Evolutionary conservation across 2,113 vertebrate genomes (phyloP), one percentile per base, ranked within the genome.

Genomic region (Gyps fulvus): DNA sequence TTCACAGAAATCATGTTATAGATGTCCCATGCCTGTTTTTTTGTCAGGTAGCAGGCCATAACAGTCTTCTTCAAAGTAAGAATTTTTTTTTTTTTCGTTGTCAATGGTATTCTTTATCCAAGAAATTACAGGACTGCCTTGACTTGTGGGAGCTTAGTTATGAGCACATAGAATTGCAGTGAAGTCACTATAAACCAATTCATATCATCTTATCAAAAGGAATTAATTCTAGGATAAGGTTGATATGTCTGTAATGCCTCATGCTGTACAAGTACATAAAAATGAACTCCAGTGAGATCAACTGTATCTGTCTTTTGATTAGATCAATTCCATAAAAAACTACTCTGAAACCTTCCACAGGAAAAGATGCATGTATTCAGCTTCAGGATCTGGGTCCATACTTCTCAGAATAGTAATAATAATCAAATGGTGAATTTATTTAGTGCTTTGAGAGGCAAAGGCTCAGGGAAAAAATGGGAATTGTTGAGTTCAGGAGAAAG

Each of bases 171-270:
- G 34, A 85, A 65, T 71, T 57, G 8, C 38, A 69, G 10, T 58
- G n/a, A 93, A 88, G 43, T 83, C 21, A 38, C 32, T 70, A 78
- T 76, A 95, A 62, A 54, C 26, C 38, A 73, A 62, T 84, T 69
- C 50, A 32, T 80, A 72, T 40, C 4, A 45, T 52, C 20, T 58
- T 65, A 71, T 61, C 2, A 2, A 76, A 88, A 54, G 4, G 16
- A 93, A 72, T 87, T 91, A 87, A 80, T 87, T 94, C 26, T 61
- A 72, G 34, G 62, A 43, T 55, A 59, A 87, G 59, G 43, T 65
- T 83, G 42, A 10, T 72, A 29, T 45, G 49, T 80, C 47, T 80
- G 34, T 79, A 90, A 57, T 61, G 15, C 31, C 27, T 76, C 43
- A 38, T n/a, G 34, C 7, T 47, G 38, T 69, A 79, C 32, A 80